Conservation (phyloP, 2,797 vertebrate genomes). For the Gymnoscopelus braueri region DNA sequence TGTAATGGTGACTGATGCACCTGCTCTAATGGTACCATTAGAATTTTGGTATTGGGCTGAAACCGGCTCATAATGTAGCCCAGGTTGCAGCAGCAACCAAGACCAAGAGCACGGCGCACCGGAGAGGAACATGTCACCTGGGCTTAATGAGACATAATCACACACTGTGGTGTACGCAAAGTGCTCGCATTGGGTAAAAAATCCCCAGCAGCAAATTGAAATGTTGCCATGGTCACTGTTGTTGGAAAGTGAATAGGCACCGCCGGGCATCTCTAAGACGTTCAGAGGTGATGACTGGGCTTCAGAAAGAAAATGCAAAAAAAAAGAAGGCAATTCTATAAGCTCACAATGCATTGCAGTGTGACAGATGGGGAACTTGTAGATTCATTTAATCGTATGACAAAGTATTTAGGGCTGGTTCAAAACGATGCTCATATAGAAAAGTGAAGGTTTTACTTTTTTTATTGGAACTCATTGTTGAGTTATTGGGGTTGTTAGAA, state of each 20-base stretch:
- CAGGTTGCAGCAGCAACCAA: conserved; percentile 18
- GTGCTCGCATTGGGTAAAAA: conserved; percentile 69
- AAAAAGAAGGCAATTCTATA: no score
- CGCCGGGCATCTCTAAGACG: no score
- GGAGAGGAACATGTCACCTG: conserved; percentile 59
- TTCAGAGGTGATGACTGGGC: no score
- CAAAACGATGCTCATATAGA: no score
- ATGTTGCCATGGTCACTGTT: conserved; percentile 69
- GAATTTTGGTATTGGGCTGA: conserved; percentile 53
- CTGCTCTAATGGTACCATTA: conserved; percentile 71
- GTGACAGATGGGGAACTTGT: no score
- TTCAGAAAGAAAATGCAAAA: no score
- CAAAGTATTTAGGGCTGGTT: no score
- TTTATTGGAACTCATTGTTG: no score
- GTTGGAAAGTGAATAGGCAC: conserved; percentile 45
- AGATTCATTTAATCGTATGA: no score
- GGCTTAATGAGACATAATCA: conserved; percentile 72
- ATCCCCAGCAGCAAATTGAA: conserved; percentile 69
- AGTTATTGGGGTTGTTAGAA: no score
- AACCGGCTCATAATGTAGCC: conserved; percentile 63
- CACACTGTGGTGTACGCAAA: conserved; percentile 59
- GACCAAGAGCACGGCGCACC: conserved; percentile 52
- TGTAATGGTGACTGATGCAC: conserved; percentile 55
- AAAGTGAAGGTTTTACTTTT: no score
- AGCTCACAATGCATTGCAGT: no score